A percentile compares a stretch with the other conserved stretches of the same genome.
phyloP scores from a whole-genome alignment of 2,113 vertebrate genomes.

The Atrichornis clamosus region DNA sequence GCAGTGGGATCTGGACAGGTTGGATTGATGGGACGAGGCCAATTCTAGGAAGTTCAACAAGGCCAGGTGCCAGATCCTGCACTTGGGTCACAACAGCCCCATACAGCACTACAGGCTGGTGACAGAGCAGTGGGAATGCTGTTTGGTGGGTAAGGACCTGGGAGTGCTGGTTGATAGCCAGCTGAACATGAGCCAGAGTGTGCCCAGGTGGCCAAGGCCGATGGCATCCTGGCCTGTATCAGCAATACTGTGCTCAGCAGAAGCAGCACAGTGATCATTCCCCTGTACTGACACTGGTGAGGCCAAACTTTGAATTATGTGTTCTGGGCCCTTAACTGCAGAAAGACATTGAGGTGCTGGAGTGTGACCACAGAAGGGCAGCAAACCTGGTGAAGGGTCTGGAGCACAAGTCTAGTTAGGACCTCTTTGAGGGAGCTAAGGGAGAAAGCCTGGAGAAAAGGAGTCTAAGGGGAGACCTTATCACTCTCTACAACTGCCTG shows the following conservation, averaged over 20 bases:
- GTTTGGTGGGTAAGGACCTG: neutral
- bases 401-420: neutral
- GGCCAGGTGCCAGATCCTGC: neutral
- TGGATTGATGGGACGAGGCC: neutral
- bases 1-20: neutral
- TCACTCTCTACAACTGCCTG: neutral
- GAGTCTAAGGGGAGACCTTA: neutral
- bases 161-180: rapidly evolving
- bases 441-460: neutral
- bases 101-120: neutral
- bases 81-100: neutral
- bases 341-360: neutral
- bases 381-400: neutral
- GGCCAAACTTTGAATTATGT: rapidly evolving
- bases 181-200: rapidly evolving
- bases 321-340: neutral
- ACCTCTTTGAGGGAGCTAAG: neutral
- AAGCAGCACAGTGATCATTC: rapidly evolving
- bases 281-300: neutral
- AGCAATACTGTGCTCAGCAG: neutral
- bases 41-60: neutral
- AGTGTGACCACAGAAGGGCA: neutral
- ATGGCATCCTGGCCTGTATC: neutral
- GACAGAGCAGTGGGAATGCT: neutral
- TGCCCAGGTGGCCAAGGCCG: neutral